Conservation (phyloP, 2,888 invertebrate genomes). For the Leptinotarsa rubiginosa region DNA sequence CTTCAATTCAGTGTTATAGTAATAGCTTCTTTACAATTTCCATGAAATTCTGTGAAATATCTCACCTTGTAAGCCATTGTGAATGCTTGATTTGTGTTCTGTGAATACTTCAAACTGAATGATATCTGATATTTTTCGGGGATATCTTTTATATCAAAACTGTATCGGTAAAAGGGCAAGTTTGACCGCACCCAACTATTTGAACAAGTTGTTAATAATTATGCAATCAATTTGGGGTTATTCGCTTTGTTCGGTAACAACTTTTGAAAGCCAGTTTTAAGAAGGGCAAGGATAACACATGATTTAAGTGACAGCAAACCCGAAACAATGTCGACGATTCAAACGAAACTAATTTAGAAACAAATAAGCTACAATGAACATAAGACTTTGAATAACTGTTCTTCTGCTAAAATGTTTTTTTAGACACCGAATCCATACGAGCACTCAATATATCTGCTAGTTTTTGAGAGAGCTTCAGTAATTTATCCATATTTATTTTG, state of each 20-base stretch:
- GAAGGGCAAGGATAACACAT: conserved; percentile 15
- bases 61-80: conserved; percentile 11
- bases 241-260: conserved; percentile 11
- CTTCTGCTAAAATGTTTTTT: too few species aligned
- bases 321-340: background rate
- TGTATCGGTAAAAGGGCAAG: conserved; percentile 4
- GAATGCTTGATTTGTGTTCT: background rate
- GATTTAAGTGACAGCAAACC: background rate
- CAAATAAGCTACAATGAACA: too few species aligned
- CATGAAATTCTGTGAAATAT: background rate
- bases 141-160: conserved; percentile 7
- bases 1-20: too few species aligned
- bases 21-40: too few species aligned
- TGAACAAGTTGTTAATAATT: conserved; percentile 24
- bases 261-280: conserved; percentile 29
- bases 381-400: too few species aligned
- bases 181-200: conserved; percentile 5
- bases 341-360: too few species aligned
- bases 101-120: background rate
- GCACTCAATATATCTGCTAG: too few species aligned
- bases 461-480: too few species aligned
- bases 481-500: too few species aligned
- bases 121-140: background rate
- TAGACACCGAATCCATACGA: too few species aligned
- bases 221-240: conserved; percentile 9